A percentile compares a stretch with the other conserved stretches of the same genome.
phyloP scores from a whole-genome alignment of 1,140 invertebrate species.

The Phthorimaea operculella region DNA sequence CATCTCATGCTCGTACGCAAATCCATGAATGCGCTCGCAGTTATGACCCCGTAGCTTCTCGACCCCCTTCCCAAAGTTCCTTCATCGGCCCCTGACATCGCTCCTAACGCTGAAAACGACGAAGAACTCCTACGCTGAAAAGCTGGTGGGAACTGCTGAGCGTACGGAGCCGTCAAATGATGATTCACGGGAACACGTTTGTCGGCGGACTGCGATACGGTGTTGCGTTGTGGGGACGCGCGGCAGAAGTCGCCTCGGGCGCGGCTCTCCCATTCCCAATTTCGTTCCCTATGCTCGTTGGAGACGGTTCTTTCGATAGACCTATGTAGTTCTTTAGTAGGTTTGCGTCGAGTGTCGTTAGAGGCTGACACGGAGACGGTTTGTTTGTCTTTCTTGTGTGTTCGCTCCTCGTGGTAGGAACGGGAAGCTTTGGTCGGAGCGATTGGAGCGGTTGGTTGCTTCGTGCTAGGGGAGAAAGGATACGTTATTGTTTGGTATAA shows the following conservation, averaged over 20 bases:
- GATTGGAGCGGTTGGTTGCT: background rate
- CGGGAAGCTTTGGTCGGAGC: background rate
- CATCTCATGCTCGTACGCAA: slow-evolving; percentile 58
- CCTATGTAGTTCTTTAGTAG: background rate
- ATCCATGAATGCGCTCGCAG: slow-evolving; percentile 61
- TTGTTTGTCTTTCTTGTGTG: background rate
- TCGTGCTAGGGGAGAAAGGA: background rate
- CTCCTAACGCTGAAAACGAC: slow-evolving; percentile 50
- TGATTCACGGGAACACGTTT: too few species aligned
- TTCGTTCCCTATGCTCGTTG: too few species aligned
- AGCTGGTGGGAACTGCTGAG: too few species aligned
- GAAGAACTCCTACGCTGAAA: slow-evolving; percentile 48
- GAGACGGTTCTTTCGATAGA: too few species aligned
- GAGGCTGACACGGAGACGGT: background rate
- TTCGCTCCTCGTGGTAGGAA: background rate
- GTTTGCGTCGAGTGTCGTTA: background rate
- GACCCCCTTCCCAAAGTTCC: slow-evolving; percentile 16
- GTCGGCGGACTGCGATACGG: too few species aligned
- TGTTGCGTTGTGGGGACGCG: too few species aligned
- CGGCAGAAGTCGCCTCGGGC: too few species aligned
- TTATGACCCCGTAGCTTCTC: slow-evolving; percentile 56
- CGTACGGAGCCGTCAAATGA: too few species aligned
- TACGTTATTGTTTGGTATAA: too few species aligned
- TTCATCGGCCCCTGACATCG: slow-evolving; percentile 41
- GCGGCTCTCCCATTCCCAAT: too few species aligned